Evolutionary conservation across 2,113 vertebrate species (phyloP).

Genomic region (Gymnorhina tibicen): DNA sequence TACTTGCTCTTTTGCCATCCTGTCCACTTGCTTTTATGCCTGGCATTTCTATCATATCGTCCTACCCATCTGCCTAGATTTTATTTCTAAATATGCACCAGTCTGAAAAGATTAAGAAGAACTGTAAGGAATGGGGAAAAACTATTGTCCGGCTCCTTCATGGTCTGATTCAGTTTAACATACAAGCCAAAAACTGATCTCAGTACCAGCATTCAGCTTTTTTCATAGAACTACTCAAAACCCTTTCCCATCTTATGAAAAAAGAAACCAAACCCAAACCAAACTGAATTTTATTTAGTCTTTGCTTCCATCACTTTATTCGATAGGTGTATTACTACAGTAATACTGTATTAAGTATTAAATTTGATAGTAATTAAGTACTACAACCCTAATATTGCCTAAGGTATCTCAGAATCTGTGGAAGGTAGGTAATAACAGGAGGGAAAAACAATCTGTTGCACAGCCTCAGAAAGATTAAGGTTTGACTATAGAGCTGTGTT

Average conservation of each 20-base stretch:
- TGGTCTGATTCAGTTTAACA: constrained; percentile 17
- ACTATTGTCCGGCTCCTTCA: constrained; percentile 15
- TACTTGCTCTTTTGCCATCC: constrained; percentile 52
- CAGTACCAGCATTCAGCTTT: constrained; percentile 34
- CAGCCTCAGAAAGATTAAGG: not conserved
- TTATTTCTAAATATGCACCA: constrained; percentile 58
- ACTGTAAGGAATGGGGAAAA: constrained; percentile 49
- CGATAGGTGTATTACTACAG: not conserved
- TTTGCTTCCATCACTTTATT: constrained; percentile 44
- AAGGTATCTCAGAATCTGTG: not conserved
- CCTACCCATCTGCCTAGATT: constrained; percentile 55
- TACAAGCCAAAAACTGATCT: constrained; percentile 37
- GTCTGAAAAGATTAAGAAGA: constrained; percentile 33
- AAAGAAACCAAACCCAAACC: not conserved
- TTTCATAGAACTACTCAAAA: constrained; percentile 30
- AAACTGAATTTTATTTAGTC: not conserved
- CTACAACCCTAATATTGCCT: not conserved
- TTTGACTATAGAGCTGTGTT: not conserved
- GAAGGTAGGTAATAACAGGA: constrained; percentile 12
- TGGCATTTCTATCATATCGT: constrained; percentile 49
- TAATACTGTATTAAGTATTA: not conserved
- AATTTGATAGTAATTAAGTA: not conserved
- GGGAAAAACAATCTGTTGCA: not conserved
- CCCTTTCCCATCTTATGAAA: not conserved
- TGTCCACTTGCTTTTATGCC: constrained; percentile 45